A percentile compares a stretch with the other conserved stretches of the same genome.
phyloP scores from a whole-genome alignment of 1,140 invertebrate genomes.

The Dreissena rostriformis region DNA sequence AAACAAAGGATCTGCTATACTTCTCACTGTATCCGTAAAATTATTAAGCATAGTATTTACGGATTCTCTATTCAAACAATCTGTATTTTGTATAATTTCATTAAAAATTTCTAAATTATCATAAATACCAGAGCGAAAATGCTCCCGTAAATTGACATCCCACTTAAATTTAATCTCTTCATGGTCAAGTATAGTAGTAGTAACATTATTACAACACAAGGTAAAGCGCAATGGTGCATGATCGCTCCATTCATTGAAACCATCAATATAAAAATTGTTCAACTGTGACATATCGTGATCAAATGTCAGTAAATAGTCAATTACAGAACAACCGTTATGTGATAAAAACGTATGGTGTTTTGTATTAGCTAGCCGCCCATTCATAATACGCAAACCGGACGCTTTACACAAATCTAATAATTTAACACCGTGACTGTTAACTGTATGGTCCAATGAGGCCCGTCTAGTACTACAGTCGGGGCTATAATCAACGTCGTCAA shows the following conservation, averaged over 20 bases:
- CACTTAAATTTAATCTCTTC: background rate
- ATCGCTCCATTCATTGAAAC: constrained; percentile 17
- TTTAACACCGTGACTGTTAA: constrained; percentile 4
- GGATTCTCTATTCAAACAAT: too few relatives aligned
- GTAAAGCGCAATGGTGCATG: background rate
- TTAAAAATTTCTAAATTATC: background rate
- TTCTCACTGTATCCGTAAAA: constrained; percentile 1
- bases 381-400: constrained; percentile 17
- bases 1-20: constrained; percentile 24
- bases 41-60: background rate
- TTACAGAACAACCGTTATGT: constrained; percentile 8
- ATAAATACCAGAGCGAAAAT: background rate
- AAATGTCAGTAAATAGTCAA: constrained; percentile 21
- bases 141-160: background rate
- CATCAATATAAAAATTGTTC: background rate
- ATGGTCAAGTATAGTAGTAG: background rate
- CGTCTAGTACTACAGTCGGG: too few relatives aligned
- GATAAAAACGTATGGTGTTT: background rate
- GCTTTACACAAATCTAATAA: constrained; percentile 10
- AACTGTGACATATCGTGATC: background rate
- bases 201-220: background rate
- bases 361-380: constrained; percentile 8
- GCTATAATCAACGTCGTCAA: too few relatives aligned
- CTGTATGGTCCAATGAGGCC: too few relatives aligned
- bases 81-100: background rate